These are phyloP conservation scores for Trialeurodes vaporariorum DNA, from an alignment of 1,140 invertebrate genomes.

Conservation along the genomic window DNA sequence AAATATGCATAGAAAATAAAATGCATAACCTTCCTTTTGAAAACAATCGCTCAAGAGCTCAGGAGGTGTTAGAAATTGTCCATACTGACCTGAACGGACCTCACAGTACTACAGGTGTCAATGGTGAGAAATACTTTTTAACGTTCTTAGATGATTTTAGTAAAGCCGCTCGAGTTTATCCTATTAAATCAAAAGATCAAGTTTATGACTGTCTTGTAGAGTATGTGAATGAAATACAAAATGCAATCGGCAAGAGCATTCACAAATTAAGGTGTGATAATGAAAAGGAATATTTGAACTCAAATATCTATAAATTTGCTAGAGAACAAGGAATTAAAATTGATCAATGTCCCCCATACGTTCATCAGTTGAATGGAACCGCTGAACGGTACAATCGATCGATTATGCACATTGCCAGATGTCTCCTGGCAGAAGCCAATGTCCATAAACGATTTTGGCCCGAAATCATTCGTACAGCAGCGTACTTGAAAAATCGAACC, in stretches of 20 bases:
- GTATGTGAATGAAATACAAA: constrained; percentile 17
- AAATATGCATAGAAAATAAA: constrained; percentile 20
- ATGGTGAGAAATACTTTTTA: constrained; percentile 24
- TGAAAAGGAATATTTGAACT: constrained; percentile 16
- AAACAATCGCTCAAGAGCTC: constrained; percentile 10
- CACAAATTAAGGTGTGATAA: constrained; percentile 16
- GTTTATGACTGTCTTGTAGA: constrained; percentile 21
- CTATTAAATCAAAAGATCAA: constrained; percentile 22
- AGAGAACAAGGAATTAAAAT: constrained; percentile 5
- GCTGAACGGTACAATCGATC: constrained; percentile 17
- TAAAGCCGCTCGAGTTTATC: constrained; percentile 22
- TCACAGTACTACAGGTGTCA: constrained; percentile 11
- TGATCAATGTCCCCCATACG: not conserved
- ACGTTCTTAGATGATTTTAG: constrained; percentile 28
- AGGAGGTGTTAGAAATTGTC: constrained; percentile 22
- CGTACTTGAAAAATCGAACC: constrained; percentile 17
- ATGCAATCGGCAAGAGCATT: constrained; percentile 7
- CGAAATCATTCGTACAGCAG: constrained; percentile 15
- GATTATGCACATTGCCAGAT: constrained; percentile 17
- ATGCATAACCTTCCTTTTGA: constrained; percentile 18
- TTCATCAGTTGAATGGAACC: constrained; percentile 8
- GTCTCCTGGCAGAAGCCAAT: constrained; percentile 16
- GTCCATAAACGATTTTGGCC: constrained; percentile 17
- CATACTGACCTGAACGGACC: constrained; percentile 24
- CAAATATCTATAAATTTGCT: not conserved